These are phyloP conservation scores for Pocillopora grandis DNA, from an alignment of 92 coral and sea anemone genomes.

Conservation along the genomic window DNA sequence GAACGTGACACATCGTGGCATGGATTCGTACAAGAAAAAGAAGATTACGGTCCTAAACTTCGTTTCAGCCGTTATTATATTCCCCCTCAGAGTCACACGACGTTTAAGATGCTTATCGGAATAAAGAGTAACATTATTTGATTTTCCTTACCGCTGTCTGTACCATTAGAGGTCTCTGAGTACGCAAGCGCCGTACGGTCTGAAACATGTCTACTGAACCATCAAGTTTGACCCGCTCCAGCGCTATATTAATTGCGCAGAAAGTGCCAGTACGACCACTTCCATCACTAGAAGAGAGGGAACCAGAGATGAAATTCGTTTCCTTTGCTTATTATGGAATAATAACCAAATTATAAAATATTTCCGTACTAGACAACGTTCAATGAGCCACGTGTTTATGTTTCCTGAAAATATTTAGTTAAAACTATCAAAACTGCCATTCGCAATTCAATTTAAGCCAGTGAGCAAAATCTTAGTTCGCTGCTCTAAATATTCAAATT, in stretches of 20 bases:
- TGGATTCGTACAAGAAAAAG: too few relatives aligned
- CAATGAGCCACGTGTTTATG: too few relatives aligned
- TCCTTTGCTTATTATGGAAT: too few relatives aligned
- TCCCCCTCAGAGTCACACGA: neutral
- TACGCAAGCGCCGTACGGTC: conserved; percentile 89
- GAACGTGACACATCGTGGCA: too few relatives aligned
- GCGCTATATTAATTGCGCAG: conserved; percentile 86
- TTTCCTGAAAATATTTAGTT: too few relatives aligned
- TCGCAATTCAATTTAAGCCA: too few relatives aligned
- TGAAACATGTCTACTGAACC: conserved; percentile 88
- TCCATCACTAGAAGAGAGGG: conserved; percentile 73
- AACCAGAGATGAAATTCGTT: neutral
- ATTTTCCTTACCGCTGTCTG: conserved; percentile 73
- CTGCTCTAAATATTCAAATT: too few relatives aligned
- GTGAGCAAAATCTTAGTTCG: too few relatives aligned
- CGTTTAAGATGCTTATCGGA: neutral
- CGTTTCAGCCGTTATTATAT: neutral
- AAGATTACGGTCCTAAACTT: neutral
- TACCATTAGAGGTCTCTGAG: conserved; percentile 93
- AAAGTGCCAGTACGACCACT: conserved; percentile 97
- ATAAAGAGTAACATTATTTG: too few relatives aligned
- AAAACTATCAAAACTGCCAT: too few relatives aligned
- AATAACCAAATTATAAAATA: too few relatives aligned
- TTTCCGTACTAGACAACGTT: too few relatives aligned
- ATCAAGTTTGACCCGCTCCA: conserved; percentile 92